Conservation (phyloP, 2,888 invertebrate species). For the Drosophila rellima region DNA sequence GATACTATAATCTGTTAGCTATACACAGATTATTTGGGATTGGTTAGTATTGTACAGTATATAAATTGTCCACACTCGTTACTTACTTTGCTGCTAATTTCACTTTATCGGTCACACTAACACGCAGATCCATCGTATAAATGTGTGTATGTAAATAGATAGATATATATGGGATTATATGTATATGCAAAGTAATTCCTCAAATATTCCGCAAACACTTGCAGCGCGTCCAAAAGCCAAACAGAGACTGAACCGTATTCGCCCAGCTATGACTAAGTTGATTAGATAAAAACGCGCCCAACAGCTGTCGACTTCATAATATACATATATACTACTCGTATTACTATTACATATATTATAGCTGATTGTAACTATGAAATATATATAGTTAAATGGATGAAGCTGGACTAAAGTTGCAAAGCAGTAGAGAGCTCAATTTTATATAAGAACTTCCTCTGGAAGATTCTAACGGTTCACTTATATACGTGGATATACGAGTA, state of each 20-base stretch:
- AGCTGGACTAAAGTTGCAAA: not conserved
- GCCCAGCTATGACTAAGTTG: conserved; percentile 29
- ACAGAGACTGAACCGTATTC: conserved; percentile 55
- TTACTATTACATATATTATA: conserved; percentile 20
- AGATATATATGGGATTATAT: conserved; percentile 6
- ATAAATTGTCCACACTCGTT: not conserved
- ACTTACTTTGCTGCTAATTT: conserved; percentile 53
- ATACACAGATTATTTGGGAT: conserved; percentile 5
- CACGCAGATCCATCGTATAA: conserved; percentile 40
- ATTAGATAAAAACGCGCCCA: conserved; percentile 58
- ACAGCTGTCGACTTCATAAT: conserved; percentile 46
- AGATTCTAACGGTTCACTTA: conserved; percentile 9
- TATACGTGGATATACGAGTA: not conserved
- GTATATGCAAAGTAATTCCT: conserved; percentile 15
- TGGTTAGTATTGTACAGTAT: not conserved
- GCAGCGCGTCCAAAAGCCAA: conserved; percentile 57
- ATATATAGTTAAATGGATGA: not conserved
- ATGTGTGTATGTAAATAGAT: conserved; percentile 3
- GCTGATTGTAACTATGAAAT: conserved; percentile 10
- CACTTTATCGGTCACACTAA: conserved; percentile 46
- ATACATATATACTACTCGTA: conserved; percentile 4
- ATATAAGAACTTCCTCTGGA: not conserved
- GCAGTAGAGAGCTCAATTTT: not conserved
- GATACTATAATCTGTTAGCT: conserved; percentile 8
- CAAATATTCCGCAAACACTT: conserved; percentile 49